Evolutionary conservation across 2,888 invertebrate species (phyloP), one percentile per base, ranked within the genome.

Genomic region (Julus scandinavius): DNA sequence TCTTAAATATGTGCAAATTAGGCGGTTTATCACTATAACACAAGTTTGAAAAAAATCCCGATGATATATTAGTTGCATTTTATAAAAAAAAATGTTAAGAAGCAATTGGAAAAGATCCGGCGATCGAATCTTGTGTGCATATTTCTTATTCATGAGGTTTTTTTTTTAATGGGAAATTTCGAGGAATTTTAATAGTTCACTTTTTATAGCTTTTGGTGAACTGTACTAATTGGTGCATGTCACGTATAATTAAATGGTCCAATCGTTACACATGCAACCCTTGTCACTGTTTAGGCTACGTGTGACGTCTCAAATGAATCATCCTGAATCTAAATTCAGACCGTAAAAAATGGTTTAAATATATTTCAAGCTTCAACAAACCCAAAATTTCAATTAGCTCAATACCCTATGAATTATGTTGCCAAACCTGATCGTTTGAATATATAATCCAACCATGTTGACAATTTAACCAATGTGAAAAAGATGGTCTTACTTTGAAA

Each of bases 161-260:
- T 72, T 72, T 72, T 20, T 72, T 63, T n/a, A 9, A 15, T 17
- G 6, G 7, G 20, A 72, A 72, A 72, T 72, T 72, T 72, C 29
- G 9, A 29, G 72, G 72, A 72, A 72, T 72, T 72, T 72, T 72
- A 72, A 72, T 72, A 72, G 72, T 72, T 72, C 72, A 72, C 72
- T 72, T 72, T 72, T 72, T 72, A 72, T 72, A 72, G 72, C 72
- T 20, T 72, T 72, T 72, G 72, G 72, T 29, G 72, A 72, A 72
- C 72, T 72, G n/a, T 72, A 72, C 72, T 72, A 72, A 72, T 72
- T 72, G 72, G 72, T 72, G 72, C 72, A 72, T 72, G 72, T 72
- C 72, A 72, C 9, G 72, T 72, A 72, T 72, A 72, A 72, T 72
- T 72, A 72, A 72, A 72, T 72, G 72, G 72, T 72, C 72, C 72